Percentiles rank a stretch among this genome's conserved stretches.
phyloP scores from a whole-genome alignment of 2,888 invertebrate species.

The Heteropelma amictum region DNA sequence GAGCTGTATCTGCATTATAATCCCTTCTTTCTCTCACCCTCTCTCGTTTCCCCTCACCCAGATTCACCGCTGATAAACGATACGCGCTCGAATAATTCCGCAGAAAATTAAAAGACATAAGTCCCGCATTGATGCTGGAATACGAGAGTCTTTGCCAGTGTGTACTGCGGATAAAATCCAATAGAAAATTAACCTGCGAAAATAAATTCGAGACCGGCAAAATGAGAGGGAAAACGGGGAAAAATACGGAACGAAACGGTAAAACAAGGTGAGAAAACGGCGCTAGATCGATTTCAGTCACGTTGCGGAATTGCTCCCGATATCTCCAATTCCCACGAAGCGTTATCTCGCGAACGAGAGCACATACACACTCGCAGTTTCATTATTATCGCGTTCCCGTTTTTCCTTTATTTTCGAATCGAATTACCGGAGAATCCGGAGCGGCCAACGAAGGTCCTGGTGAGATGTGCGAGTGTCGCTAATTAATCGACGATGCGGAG shows the following conservation, averaged over 20 bases:
- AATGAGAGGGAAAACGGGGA: background rate
- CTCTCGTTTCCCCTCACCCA: constrained; percentile 12
- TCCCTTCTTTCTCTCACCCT: constrained; percentile 18
- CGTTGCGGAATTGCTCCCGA: background rate
- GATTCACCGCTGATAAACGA: constrained; percentile 51
- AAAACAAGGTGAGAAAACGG: constrained; percentile 14
- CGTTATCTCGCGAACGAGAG: background rate
- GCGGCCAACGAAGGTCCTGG: no score
- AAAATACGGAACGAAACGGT: background rate
- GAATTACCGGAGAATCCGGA: constrained; percentile 52
- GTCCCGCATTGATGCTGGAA: constrained; percentile 33
- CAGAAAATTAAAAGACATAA: constrained; percentile 55
- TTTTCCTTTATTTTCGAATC: background rate
- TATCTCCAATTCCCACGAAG: background rate
- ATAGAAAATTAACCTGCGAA: constrained; percentile 21
- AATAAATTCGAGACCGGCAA: background rate
- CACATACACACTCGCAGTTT: background rate
- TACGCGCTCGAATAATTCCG: constrained; percentile 53
- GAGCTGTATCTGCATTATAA: background rate
- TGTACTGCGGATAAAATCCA: constrained; percentile 11
- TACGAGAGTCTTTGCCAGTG: constrained; percentile 20
- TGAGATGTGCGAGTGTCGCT: no score
- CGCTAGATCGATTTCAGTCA: constrained; percentile 1
- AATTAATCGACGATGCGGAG: no score
- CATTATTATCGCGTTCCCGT: background rate